Evolutionary conservation across 1,140 invertebrate genomes (phyloP), one percentile per base, ranked within the genome.

Genomic region (Bombus vancouverensis): DNA sequence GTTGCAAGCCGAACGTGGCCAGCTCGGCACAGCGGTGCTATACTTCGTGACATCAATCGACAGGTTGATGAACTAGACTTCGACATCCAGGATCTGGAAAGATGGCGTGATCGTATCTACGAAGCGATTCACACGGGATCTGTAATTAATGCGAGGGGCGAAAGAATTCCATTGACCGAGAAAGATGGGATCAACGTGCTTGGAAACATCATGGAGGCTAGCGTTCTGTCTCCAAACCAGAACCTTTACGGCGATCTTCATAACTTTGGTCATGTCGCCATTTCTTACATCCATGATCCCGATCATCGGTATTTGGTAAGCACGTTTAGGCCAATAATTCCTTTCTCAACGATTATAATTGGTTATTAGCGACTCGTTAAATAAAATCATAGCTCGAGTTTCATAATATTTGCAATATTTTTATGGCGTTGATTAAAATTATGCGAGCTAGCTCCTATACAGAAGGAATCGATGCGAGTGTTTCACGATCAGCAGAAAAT

Each of bases 141-240:
- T 53, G 96, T 97, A 18, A 82, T 90, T 10, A 91, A 95, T 93
- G 90, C 93, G 13, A 95, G 95, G 34, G 96, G 96, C 5, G 93
- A 96, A 15, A 94, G 94, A 2, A 92, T 97, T 15, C 90, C 92
- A 0, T 90, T 98, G 39, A 96, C 96, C 70, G 97, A 98, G 90
- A 93, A 95, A 4, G 96, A 95, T 1, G 98, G 98, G 15, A 98
- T 98, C 78, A 97, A 98, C 89, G 95, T 97, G 47, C 94, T 98
- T 5, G 98, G 98, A 13, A 97, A 98, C 91, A 96, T 98, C 83
- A 95, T 98, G 87, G 98, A 98, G 93, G 93, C 96, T 0, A 97
- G 96, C 25, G 96, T 96, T 62, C 92, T 98, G 13, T 97, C 97
- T 22, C 96, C 96, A 0, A 98, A 98, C 92, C 93, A 92, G 8